Evolutionary conservation across 2,113 vertebrate species (phyloP).

Genomic region (Nerophis lumbriciformis): DNA sequence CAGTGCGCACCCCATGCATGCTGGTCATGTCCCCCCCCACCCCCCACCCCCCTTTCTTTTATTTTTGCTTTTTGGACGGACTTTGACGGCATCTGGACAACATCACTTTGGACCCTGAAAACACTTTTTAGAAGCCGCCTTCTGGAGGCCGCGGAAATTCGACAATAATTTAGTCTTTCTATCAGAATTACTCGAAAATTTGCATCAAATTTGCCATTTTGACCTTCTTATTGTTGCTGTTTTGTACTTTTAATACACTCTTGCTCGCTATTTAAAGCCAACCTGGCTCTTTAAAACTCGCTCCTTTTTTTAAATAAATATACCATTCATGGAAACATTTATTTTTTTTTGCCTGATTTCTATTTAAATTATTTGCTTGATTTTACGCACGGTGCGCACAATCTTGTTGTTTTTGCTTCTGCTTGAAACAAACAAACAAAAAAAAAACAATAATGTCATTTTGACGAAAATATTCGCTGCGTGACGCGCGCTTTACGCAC

Average conservation of each 20-base stretch:
- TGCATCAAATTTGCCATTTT: slow-evolving; percentile 45
- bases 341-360: slow-evolving; percentile 58
- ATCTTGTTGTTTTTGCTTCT: background rate
- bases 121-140: slow-evolving; percentile 30
- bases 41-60: slow-evolving; percentile 49
- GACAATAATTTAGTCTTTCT: background rate
- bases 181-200: slow-evolving; percentile 8
- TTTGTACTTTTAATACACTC: slow-evolving; percentile 5
- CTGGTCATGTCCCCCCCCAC: slow-evolving; percentile 84
- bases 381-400: slow-evolving; percentile 31
- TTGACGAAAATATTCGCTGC: background rate
- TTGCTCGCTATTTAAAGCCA: slow-evolving; percentile 12
- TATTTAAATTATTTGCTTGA: slow-evolving; percentile 47
- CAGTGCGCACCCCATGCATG: slow-evolving; percentile 73
- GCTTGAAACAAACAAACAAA: slow-evolving; percentile 12
- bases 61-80: slow-evolving; percentile 74
- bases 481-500: slow-evolving; percentile 13
- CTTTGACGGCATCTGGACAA: slow-evolving; percentile 48
- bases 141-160: slow-evolving; percentile 16
- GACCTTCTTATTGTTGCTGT: slow-evolving; percentile 1
- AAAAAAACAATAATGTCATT: background rate
- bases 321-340: slow-evolving; percentile 73
- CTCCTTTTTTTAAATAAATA: slow-evolving; percentile 57
- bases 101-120: slow-evolving; percentile 38
- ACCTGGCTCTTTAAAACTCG: slow-evolving; percentile 56